phyloP scores from a whole-genome alignment of 2,888 invertebrate genomes.

The Muscina levida region DNA sequence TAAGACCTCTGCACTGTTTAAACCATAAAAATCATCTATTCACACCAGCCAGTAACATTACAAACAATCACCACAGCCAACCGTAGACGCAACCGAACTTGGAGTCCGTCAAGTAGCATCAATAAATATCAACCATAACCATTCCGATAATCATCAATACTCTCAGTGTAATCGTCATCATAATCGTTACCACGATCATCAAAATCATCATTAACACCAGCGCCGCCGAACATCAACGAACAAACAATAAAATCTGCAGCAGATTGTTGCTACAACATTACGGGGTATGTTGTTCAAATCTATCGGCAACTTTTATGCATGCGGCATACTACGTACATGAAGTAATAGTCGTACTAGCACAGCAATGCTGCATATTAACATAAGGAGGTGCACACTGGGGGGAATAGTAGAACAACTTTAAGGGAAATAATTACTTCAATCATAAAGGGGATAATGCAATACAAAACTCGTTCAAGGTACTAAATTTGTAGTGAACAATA shows the following conservation, averaged over 20 bases:
- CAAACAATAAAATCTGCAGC: background rate
- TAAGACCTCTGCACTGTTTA: slow-evolving; percentile 55
- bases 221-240: background rate
- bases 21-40: slow-evolving; percentile 66
- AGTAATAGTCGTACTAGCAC: too few species aligned
- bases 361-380: too few species aligned
- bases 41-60: slow-evolving; percentile 62
- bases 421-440: too few species aligned
- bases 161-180: slow-evolving; percentile 63
- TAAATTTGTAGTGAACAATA: too few species aligned
- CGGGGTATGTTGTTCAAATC: background rate
- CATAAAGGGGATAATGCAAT: too few species aligned
- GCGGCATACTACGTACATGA: background rate
- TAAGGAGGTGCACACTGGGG: too few species aligned
- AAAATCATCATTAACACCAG: slow-evolving; percentile 72
- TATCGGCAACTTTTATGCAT: background rate
- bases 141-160: slow-evolving; percentile 66
- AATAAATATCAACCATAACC: slow-evolving; percentile 64
- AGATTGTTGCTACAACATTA: background rate
- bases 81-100: background rate
- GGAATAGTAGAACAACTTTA: too few species aligned
- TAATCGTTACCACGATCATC: slow-evolving; percentile 59
- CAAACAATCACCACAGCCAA: too few species aligned
- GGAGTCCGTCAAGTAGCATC: slow-evolving; percentile 37
- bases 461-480: too few species aligned